Percentiles rank a stretch among this genome's conserved stretches.
Conservation (phyloP, 2,888 invertebrate genomes). For the Drosophila lutescens region DNA sequence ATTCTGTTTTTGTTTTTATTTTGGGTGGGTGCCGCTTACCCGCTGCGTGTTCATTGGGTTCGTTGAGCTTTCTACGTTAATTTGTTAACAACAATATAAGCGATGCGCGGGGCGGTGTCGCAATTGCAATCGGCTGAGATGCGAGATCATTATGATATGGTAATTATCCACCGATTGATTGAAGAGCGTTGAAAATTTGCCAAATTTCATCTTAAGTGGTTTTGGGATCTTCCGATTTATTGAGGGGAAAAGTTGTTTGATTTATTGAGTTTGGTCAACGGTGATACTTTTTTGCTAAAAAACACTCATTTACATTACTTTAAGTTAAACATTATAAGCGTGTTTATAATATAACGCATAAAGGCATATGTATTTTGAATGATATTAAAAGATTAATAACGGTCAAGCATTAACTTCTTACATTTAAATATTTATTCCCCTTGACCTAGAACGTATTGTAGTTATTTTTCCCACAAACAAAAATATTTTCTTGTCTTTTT, state of each 20-base stretch:
- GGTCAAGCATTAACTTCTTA: too few species aligned
- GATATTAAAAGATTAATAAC: too few species aligned
- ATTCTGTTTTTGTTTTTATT: slow-evolving; percentile 47
- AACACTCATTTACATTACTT: too few species aligned
- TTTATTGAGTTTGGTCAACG: too few species aligned
- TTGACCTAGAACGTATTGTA: too few species aligned
- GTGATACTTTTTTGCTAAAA: too few species aligned
- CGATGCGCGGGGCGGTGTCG: slow-evolving; percentile 51
- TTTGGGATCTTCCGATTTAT: neutral
- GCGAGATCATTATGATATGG: slow-evolving; percentile 47
- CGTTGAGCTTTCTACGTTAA: slow-evolving; percentile 79
- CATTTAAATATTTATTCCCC: too few species aligned
- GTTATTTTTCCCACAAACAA: neutral
- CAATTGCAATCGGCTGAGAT: slow-evolving; percentile 39
- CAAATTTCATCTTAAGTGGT: slow-evolving; percentile 34
- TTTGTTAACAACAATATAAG: slow-evolving; percentile 74
- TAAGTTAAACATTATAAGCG: too few species aligned
- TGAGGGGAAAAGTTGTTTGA: neutral
- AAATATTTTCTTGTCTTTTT: neutral
- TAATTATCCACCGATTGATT: slow-evolving; percentile 44
- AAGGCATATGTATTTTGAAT: too few species aligned
- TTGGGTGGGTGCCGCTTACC: slow-evolving; percentile 75
- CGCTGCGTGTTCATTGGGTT: slow-evolving; percentile 61
- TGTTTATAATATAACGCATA: too few species aligned
- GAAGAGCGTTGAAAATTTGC: slow-evolving; percentile 48